Percentiles rank a stretch among this genome's conserved stretches.
Evolutionary conservation across 2,888 invertebrate species (phyloP).

Genomic region (Aphelenchoides bicaudatus): DNA sequence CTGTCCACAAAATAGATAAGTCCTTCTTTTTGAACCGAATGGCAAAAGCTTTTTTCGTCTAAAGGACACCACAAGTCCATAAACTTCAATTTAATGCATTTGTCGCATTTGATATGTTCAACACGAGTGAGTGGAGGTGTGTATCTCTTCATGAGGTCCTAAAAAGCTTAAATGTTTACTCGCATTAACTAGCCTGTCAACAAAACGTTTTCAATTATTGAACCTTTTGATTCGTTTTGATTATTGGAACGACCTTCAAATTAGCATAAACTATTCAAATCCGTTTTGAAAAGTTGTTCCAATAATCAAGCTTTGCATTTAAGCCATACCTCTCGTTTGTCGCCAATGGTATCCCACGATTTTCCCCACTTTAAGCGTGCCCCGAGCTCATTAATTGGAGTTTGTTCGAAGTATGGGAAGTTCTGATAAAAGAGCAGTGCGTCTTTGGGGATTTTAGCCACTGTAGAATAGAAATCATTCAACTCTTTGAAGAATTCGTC

Average conservation of each 20-base stretch:
- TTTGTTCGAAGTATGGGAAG: neutral
- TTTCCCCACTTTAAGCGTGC: neutral
- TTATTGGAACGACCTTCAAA: too few species aligned
- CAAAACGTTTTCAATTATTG: too few species aligned
- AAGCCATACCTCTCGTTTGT: constrained; percentile 6
- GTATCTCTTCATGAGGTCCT: neutral
- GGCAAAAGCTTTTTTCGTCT: neutral
- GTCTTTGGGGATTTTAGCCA: constrained; percentile 3
- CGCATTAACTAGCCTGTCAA: too few species aligned
- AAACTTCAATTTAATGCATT: neutral
- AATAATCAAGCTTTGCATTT: too few species aligned
- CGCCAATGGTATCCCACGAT: constrained; percentile 7
- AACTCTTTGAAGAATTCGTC: neutral
- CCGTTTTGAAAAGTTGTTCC: too few species aligned
- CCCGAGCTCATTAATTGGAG: neutral
- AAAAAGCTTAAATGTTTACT: too few species aligned
- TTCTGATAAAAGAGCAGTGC: neutral
- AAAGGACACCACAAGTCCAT: neutral
- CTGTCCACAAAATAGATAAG: neutral
- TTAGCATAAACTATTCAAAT: too few species aligned
- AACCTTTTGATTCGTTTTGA: too few species aligned
- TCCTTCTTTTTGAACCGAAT: neutral
- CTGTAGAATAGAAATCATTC: neutral
- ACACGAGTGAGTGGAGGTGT: neutral
- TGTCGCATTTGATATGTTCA: neutral